Evolutionary conservation across 2,888 invertebrate genomes (phyloP), one percentile per base, ranked within the genome.

Genomic region (Patella depressa): DNA sequence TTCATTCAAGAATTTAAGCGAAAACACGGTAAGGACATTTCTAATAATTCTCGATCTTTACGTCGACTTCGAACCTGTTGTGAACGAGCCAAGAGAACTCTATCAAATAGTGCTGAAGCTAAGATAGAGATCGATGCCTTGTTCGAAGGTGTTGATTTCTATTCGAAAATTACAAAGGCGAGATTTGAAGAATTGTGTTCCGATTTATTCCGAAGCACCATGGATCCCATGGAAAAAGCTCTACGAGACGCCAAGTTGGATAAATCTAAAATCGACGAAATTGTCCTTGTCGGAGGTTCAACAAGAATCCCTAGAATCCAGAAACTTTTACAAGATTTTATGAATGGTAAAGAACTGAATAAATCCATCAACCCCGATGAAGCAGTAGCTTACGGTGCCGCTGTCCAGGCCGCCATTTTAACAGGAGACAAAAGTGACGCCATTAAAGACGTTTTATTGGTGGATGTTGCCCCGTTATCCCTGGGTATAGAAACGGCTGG

Each of bases 271-370:
- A 95, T 98, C 93, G 96, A 90, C 82, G 93, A 93, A 79, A 91
- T 93, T 95, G 98, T 93, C 76, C 88, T 93, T 54, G 93, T 93
- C 72, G 98, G 98, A 85, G 98, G 97, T 75, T 98, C 98, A 69
- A 98, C 98, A 45, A 95, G 98, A 92, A 98, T 98, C 89, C 98
- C 98, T 73, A 98, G 98, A 93, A 96, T 98, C 85, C 98, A 98
- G 93, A 97, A 98, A 91, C 94, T 98, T 79, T 93, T 99, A 78
- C 97, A 98, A 73, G 89, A 90, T 29, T 89, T 88, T 74, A 88
- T 88, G 88, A 83, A 85, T 72, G 95, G 94, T 12, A 98, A 97
- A 93, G 97, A 98, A 93, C 93, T 98, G 83, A 98, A 98, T 94
- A 97, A 98, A 91, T 96, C 95, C 54, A 98, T 98, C 93, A 98